Base-by-base conservation (phyloP, 2,888 invertebrate genomes). In the Brenthis daphne region DNA sequence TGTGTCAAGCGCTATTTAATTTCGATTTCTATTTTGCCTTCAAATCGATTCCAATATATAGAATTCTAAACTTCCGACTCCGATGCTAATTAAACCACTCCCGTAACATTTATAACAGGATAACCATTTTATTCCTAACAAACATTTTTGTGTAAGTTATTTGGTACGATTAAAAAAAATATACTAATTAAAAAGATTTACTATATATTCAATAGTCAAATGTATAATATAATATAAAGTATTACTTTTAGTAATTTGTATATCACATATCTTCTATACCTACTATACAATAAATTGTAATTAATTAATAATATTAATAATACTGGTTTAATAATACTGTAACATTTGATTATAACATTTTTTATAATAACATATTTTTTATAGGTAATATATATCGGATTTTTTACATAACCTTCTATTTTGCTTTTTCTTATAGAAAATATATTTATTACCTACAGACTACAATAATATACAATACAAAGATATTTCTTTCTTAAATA, bases 401-500 rank as follows among this genome's bases (percentile, higher is more conserved):
- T n/a, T 29, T 29, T 2, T 50, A 54, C 12, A 20, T 24, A 57
- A 68, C 58, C 64, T 71, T 71, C 58, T 60, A 29, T 53, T 48
- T 71, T 66, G 50, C 71, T 71, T 71, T 68, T 71, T 68, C 56
- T 48, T 54, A 63, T 48, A 50, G 12, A 33, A 20, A 55, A 33
- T 12, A 37, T 37, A 43, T 48, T 33, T 16, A 8, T n/a, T 51
- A 51, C 1, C 3, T 29, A 29, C 29, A 29, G 29, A 29, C 29
- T 29, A 29, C 29, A 29, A 29, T 29, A 29, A 29, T 29, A 29
- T 29, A 29, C 16, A n/a, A 50, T 50, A 50, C 16, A n/a, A n/a
- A 6, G 6, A n/a, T 51, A 51, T n/a, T n/a, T n/a, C 12, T 51
- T 14, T 13, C 51, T 50, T 8, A 13, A 29, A 57, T 29, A 56